Evolutionary conservation across 2,888 invertebrate species (phyloP).

Genomic region (Trichacis sp.): DNA sequence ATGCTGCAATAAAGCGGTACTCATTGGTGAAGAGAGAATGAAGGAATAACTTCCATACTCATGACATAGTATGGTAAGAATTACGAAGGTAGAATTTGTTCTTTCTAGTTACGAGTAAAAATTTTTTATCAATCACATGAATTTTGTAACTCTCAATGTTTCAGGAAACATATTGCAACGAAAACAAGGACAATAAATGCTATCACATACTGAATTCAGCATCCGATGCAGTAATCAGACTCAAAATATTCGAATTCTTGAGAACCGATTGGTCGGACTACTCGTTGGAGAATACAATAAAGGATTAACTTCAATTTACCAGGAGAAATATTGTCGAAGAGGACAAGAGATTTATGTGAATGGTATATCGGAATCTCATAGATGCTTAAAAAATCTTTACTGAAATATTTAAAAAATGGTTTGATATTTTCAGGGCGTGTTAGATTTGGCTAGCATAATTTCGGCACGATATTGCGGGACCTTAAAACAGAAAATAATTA

Average conservation of each 20-base stretch:
- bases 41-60: constrained; percentile 62
- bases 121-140: background rate
- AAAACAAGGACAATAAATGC: constrained; percentile 8
- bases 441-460: constrained; percentile 59
- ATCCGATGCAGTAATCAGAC: constrained; percentile 56
- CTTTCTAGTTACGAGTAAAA: background rate
- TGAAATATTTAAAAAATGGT: too few relatives aligned
- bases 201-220: constrained; percentile 34
- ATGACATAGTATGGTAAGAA: constrained; percentile 51
- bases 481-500: constrained; percentile 50
- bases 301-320: constrained; percentile 69
- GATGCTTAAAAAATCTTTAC: too few relatives aligned
- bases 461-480: constrained; percentile 63
- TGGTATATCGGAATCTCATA: too few relatives aligned
- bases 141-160: constrained; percentile 8
- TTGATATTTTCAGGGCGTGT: constrained; percentile 50
- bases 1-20: constrained; percentile 67
- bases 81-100: constrained; percentile 42
- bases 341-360: constrained; percentile 62
- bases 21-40: constrained; percentile 58
- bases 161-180: constrained; percentile 30
- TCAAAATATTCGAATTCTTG: constrained; percentile 67
- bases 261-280: constrained; percentile 5
- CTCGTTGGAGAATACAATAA: constrained; percentile 46
- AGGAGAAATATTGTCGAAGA: constrained; percentile 66